A percentile compares a stretch with the other conserved stretches of the same genome.
Conservation (phyloP, 2,113 vertebrate genomes). For the Merops nubicus region DNA sequence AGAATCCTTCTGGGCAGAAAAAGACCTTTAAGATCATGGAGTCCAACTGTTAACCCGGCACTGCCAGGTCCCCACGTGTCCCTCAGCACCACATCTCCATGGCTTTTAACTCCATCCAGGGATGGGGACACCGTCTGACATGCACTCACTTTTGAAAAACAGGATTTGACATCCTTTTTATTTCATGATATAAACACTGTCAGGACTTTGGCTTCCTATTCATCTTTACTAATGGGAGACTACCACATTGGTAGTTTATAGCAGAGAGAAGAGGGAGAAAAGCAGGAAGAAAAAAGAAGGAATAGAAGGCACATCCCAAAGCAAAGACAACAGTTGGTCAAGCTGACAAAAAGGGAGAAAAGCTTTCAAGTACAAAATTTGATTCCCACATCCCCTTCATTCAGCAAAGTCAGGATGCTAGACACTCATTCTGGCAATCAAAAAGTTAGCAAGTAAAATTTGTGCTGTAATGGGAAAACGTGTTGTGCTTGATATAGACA, state of each 20-base stretch:
- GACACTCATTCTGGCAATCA: neutral
- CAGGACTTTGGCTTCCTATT: neutral
- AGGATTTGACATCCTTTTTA: neutral
- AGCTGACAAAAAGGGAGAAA: neutral
- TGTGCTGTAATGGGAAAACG: neutral
- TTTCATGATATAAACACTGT: neutral
- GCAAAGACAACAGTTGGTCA: neutral
- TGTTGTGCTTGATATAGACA: neutral
- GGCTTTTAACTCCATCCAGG: neutral
- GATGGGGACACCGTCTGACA: too few relatives aligned
- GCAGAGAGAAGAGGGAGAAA: neutral
- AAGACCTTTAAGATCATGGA: too few relatives aligned
- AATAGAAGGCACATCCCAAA: neutral
- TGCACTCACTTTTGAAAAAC: neutral
- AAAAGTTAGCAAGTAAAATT: neutral
- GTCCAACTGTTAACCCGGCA: too few relatives aligned
- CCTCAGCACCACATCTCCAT: too few relatives aligned
- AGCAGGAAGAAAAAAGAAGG: neutral
- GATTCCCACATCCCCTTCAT: neutral
- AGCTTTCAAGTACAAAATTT: neutral
- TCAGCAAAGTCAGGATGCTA: neutral
- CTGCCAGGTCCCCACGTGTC: too few relatives aligned
- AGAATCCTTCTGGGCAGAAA: too few relatives aligned
- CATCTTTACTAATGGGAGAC: neutral
- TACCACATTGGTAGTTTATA: neutral